Evolutionary conservation across 2,888 invertebrate genomes (phyloP), one percentile per base, ranked within the genome.

Genomic region (Iselma pallidipennis): DNA sequence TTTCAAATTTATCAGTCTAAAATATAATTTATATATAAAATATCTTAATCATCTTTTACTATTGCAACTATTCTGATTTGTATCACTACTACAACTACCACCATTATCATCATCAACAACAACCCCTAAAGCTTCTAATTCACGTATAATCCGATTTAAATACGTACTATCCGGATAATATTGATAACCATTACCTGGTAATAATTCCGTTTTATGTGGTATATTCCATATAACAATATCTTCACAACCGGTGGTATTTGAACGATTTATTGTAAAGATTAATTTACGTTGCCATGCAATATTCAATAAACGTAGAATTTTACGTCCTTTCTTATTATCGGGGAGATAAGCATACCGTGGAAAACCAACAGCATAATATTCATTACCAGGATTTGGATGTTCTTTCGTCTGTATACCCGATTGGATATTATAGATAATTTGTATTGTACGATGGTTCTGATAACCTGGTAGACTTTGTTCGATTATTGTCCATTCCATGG

Each of bases 191-290:
- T 81, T 81, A 37, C 83, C 83, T 2, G 84, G 84, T 57, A 88
- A 88, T 25, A 88, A 83, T 80, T 91, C 89, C 61, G 94, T 94
- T 81, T 94, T 94, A 79, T 94, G 94, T 75, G 94, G 94, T 64
- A 94, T 91, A 78, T 93, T 93, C 97, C 97, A 97, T 49, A 94
- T 89, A 57, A 96, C 92, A 63, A 95, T 94, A 83, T 96, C 92
- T 78, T 93, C 91, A 71, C 92, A 89, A 0, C 96, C 96, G 0
- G 96, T 96, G 0, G 96, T 97, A 61, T 89, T 89, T 1, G 95
- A 96, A 49, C 91, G 87, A 57, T 92, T 90, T 68, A 97, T 90
- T 0, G 92, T 91, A 83, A 97, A 97, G 71, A 94, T 87, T 68
- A 91, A 81, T 62, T 93, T 88, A 14, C 93, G 86, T 76, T 92